A percentile compares a stretch with the other conserved stretches of the same genome.
Evolutionary conservation across 2,113 vertebrate species (phyloP).

Genomic region (Kobus ellipsiprymnus): DNA sequence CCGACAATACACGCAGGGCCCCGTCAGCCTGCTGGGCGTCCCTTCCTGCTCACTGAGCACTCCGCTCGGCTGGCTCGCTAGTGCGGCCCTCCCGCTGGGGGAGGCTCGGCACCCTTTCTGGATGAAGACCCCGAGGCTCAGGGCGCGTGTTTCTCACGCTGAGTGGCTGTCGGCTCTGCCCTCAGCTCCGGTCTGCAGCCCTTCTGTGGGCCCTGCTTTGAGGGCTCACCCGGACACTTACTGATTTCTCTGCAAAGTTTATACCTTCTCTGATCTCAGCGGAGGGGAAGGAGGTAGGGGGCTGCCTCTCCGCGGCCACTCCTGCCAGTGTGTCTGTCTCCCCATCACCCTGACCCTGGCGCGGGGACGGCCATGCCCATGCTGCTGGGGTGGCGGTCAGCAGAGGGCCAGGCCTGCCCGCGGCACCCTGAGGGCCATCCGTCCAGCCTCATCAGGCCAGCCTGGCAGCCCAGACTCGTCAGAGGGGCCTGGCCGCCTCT

Average conservation of each 20-base stretch:
- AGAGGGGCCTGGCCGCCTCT: not conserved
- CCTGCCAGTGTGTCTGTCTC: rapidly evolving
- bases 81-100: rapidly evolving
- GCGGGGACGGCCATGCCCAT: rapidly evolving
- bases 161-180: rapidly evolving
- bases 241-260: rapidly evolving
- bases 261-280: rapidly evolving
- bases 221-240: rapidly evolving
- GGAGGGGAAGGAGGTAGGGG: rapidly evolving
- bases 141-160: rapidly evolving
- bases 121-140: not conserved
- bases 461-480: not conserved
- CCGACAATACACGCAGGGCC: rapidly evolving
- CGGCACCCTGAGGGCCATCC: rapidly evolving
- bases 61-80: rapidly evolving
- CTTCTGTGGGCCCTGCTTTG: rapidly evolving
- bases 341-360: not conserved
- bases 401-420: not conserved
- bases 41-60: not conserved
- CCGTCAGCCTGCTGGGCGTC: not conserved
- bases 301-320: rapidly evolving
- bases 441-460: not conserved
- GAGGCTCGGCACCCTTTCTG: not conserved
- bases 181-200: rapidly evolving
- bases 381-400: not conserved